A percentile compares a stretch with the other conserved stretches of the same genome.
These are phyloP conservation scores for Hipparchia semele DNA, from an alignment of 2,888 invertebrate genomes.

Conservation along the genomic window DNA sequence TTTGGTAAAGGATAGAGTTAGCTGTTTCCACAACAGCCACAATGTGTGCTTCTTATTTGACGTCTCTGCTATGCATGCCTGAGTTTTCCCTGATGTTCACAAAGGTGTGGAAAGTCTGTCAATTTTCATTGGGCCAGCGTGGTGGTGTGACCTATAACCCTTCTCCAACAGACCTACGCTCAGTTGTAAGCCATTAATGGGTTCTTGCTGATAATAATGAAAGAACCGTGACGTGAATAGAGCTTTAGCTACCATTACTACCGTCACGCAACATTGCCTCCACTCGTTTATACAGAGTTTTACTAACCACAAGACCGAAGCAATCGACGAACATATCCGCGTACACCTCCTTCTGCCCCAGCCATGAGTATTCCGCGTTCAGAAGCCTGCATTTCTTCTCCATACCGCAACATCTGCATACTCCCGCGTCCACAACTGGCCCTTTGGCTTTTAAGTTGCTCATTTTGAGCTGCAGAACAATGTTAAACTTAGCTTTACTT, in stretches of 20 bases:
- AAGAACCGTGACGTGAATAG: no score
- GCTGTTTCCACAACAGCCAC: no score
- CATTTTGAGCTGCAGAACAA: background rate
- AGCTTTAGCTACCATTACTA: background rate
- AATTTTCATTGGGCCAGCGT: background rate
- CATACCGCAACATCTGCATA: slow-evolving; percentile 65
- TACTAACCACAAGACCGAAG: slow-evolving; percentile 66
- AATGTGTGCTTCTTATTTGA: no score
- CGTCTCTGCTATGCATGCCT: background rate
- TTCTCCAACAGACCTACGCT: background rate
- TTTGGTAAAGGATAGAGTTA: no score
- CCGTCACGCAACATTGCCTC: background rate
- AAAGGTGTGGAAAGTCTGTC: background rate
- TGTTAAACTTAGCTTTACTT: background rate
- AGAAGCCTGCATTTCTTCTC: slow-evolving; percentile 64
- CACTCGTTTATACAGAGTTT: slow-evolving; percentile 1
- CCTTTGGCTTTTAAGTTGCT: slow-evolving; percentile 48
- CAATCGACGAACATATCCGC: slow-evolving; percentile 70
- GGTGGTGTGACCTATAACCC: background rate
- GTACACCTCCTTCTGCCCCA: slow-evolving; percentile 63
- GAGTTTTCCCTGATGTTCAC: background rate
- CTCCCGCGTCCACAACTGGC: slow-evolving; percentile 61
- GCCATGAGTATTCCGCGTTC: slow-evolving; percentile 64
- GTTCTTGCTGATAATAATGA: no score
- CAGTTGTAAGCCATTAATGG: background rate